Evolutionary conservation across 2,888 invertebrate genomes (phyloP), one percentile per base, ranked within the genome.

Genomic region (Quadroppia sp.): DNA sequence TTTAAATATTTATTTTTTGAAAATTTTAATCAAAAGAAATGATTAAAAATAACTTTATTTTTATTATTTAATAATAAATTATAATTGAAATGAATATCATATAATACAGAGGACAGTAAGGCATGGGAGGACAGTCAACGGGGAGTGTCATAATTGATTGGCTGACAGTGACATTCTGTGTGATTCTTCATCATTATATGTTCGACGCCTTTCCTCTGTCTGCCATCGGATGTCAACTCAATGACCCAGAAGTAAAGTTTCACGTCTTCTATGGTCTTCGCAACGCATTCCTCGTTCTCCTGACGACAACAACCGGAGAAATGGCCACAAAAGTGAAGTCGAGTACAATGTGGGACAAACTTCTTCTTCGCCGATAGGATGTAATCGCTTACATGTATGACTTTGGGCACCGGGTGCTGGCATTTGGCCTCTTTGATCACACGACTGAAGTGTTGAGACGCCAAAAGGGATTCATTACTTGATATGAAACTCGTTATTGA

Each of bases 271-370:
- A 74, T 48, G n/a, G 61, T 71, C 30, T 74, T 74, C 4, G 74
- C 40, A 13, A 71, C 71, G 32, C 74, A 74, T 30, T 71, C 56
- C 32, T 74, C 74, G 40, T 56, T 74, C 71, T 74, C 74, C n/a
- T 73, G 71, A 32, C 71, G 74, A 71, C 74, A 74, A 48, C 74
- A 74, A 9, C 74, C 74, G 25, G 74, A 61, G 23, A 71, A 40
- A 23, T 40, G 72, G n/a, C 71, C 74, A 61, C 74, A 74, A 53
- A 48, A 20, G 30, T 74, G 71, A 28, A 74, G 32, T 32, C 36
- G 56, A 13, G 74, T 74, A 20, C 74, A 74, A 42, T 74, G 74
- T 17, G 74, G 74, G 15, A 74, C 45, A 25, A 40, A 74, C 42
- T 74, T 74, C 48, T 74, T 74, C 20, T 30, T 74, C 6, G 74